Evolutionary conservation across 2,797 vertebrate species (phyloP), one percentile per base, ranked within the genome.

Genomic region (Microcaecilia unicolor): DNA sequence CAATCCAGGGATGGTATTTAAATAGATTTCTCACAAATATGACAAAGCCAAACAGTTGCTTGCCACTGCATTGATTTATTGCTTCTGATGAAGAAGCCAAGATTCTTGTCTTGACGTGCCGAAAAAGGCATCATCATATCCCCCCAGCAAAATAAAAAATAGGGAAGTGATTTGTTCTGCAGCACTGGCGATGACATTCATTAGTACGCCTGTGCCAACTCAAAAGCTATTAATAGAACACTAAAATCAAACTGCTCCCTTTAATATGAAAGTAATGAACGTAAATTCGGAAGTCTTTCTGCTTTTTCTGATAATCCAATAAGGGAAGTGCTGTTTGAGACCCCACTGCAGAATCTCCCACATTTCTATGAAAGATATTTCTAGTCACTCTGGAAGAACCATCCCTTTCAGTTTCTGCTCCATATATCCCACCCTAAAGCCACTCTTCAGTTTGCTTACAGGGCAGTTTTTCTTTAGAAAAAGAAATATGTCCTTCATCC

Each of bases 251-350:
- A 81, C 84, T 85, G 88, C 91, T 89, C 81, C 85, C 75, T 84
- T 87, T 83, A 85, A 87, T 87, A 80, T 76, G 62, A 75, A 76
- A 76, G 83, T 90, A 92, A 92, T 90, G 85, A 84, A 64, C 56
- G 78, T 63, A 67, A 74, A 76, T 83, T 85, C 84, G 79, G 72
- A 69, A 67, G 72, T 67, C 76, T 64, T 67, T 68, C 76, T 64
- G 59, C 68, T 49, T 77, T 67, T 81, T 80, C 83, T 74, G 81
- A 77, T 84, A 85, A 84, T 82, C 82, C 76, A 90, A 49, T 79
- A 67, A 78, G 56, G 36, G 49, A 65, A 55, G 44, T 4, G 23
- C 65, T 74, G 64, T 65, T 41, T 61, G 70, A 76, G 71, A 77
- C 74, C 61, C 67, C 60, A 64, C 62, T 48, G 59, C 76, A 66